A percentile compares a stretch with the other conserved stretches of the same genome.
These are phyloP conservation scores for Chrysolina americana DNA, from an alignment of 2,888 invertebrate genomes.

Conservation along the genomic window DNA sequence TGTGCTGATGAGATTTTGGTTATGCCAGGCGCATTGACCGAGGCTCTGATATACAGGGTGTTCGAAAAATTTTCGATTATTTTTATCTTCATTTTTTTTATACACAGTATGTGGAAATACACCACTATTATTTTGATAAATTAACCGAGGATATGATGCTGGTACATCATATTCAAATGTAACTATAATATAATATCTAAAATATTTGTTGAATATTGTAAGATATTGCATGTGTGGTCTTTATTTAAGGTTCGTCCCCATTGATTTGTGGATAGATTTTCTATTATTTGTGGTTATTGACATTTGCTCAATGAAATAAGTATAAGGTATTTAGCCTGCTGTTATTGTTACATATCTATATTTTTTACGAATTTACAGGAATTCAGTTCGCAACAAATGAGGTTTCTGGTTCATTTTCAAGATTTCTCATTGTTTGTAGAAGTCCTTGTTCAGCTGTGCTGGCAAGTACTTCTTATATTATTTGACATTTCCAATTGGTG, in stretches of 20 bases:
- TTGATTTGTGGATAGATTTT: conserved; percentile 28
- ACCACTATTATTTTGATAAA: neutral
- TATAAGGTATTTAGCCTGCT: conserved; percentile 40
- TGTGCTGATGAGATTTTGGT: neutral
- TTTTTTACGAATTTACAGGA: conserved; percentile 21
- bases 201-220: conserved; percentile 4
- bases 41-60: neutral
- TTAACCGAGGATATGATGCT: neutral
- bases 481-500: too few species aligned
- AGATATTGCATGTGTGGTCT: conserved; percentile 10
- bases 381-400: neutral
- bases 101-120: neutral
- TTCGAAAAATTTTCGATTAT: neutral
- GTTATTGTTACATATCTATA: conserved; percentile 20
- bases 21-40: too few species aligned
- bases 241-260: conserved; percentile 19
- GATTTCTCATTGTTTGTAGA: neutral
- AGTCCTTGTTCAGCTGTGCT: too few species aligned
- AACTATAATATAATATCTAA: neutral
- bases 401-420: neutral
- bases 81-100: neutral
- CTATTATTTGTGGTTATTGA: conserved; percentile 34
- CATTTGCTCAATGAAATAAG: conserved; percentile 44
- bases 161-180: neutral
- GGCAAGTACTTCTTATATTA: too few species aligned